A percentile compares a stretch with the other conserved stretches of the same genome.
These are phyloP conservation scores for Sternarchorhynchus goeldii DNA, from an alignment of 2,797 vertebrate species.

Conservation along the genomic window DNA sequence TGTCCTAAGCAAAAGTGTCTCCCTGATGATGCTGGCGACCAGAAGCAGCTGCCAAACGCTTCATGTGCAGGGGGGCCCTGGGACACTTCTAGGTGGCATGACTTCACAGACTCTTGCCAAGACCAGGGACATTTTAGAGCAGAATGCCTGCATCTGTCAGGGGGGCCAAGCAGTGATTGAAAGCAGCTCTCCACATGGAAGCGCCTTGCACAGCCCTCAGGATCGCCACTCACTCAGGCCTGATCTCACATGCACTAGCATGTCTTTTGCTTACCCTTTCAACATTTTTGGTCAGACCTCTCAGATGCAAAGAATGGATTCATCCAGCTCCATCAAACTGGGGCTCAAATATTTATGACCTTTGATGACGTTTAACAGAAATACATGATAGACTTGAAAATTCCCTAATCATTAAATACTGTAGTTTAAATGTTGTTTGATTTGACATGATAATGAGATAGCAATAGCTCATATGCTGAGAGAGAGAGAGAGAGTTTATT, in stretches of 20 bases:
- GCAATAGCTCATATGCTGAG: background rate
- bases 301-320: no score
- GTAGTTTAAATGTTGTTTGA: background rate
- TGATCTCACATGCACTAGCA: background rate
- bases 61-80: background rate
- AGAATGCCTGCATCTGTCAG: background rate
- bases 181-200: conserved; percentile 12
- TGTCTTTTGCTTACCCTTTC: background rate
- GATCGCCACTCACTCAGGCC: no score
- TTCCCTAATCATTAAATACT: no score
- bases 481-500: background rate
- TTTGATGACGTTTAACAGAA: background rate
- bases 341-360: no score
- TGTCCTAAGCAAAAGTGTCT: background rate
- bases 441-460: background rate
- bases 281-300: background rate
- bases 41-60: background rate
- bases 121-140: background rate
- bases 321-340: no score
- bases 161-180: background rate
- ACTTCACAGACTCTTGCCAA: background rate
- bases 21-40: background rate
- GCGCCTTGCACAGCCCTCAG: background rate
- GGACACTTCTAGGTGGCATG: conserved; percentile 1
- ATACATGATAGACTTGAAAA: no score